Percentiles rank a stretch among this genome's conserved stretches.
Evolutionary conservation across 92 coral and sea anemone genomes (phyloP).

Genomic region (Pocillopora grandis): DNA sequence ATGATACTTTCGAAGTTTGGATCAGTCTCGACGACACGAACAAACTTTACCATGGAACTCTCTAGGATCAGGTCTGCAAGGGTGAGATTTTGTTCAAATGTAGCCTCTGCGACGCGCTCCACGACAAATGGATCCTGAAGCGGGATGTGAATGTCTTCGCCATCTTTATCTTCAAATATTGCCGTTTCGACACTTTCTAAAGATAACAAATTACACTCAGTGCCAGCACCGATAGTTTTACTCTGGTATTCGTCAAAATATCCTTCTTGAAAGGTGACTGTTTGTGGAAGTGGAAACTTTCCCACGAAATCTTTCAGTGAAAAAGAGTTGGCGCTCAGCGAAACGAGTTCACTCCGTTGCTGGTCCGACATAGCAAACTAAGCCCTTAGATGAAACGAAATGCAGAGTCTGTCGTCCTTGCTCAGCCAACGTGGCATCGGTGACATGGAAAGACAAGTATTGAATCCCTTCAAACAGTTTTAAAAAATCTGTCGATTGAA

Average conservation of each 20-base stretch:
- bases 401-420: background rate
- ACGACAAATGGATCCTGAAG: constrained; percentile 30
- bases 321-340: background rate
- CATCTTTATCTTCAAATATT: constrained; percentile 18
- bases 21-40: constrained; percentile 47
- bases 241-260: constrained; percentile 16
- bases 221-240: constrained; percentile 24
- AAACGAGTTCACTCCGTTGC: background rate
- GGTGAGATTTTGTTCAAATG: constrained; percentile 33
- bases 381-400: no score
- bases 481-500: background rate
- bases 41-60: constrained; percentile 42
- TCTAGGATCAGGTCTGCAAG: constrained; percentile 26
- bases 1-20: constrained; percentile 34
- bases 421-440: background rate
- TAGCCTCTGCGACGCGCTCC: constrained; percentile 42
- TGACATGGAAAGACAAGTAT: background rate
- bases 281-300: constrained; percentile 44
- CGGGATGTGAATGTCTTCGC: constrained; percentile 39
- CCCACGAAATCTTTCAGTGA: constrained; percentile 38
- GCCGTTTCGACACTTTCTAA: constrained; percentile 37
- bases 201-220: constrained; percentile 22
- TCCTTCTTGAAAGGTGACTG: constrained; percentile 38
- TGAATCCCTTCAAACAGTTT: background rate
- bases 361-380: background rate